phyloP scores from a whole-genome alignment of 2,888 invertebrate genomes.

The Euzetes globulus region DNA sequence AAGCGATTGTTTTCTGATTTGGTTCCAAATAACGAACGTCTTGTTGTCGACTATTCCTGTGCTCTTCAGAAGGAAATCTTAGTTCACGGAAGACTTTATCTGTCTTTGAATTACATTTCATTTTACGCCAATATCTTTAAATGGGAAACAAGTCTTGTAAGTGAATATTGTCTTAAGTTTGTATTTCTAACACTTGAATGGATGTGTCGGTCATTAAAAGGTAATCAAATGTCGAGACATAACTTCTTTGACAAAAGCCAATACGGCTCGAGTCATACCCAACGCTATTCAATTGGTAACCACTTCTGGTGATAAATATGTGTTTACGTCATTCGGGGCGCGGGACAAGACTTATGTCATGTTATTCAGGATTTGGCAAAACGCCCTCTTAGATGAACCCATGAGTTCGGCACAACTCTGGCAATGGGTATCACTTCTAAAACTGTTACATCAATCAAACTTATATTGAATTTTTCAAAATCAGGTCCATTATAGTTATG shows the following conservation, averaged over 20 bases:
- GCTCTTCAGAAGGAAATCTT: constrained; percentile 92
- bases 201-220: background rate
- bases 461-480: background rate
- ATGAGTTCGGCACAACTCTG: constrained; percentile 18
- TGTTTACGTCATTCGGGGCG: constrained; percentile 87
- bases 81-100: constrained; percentile 88
- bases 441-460: background rate
- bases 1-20: constrained; percentile 63
- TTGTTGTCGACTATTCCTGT: constrained; percentile 74
- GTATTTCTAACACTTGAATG: background rate
- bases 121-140: constrained; percentile 98
- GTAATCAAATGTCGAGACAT: constrained; percentile 78
- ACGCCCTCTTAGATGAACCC: constrained; percentile 17
- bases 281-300: constrained; percentile 86
- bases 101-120: constrained; percentile 88
- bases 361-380: constrained; percentile 27
- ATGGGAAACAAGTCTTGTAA: constrained; percentile 79
- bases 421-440: background rate
- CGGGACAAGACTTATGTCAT: constrained; percentile 75
- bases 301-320: constrained; percentile 68
- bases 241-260: constrained; percentile 85
- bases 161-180: background rate
- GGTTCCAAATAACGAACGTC: constrained; percentile 29
- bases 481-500: constrained; percentile 79
- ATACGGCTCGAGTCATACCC: constrained; percentile 83